Evolutionary conservation across 2,888 invertebrate species (phyloP).

Genomic region (Noctua janthina): DNA sequence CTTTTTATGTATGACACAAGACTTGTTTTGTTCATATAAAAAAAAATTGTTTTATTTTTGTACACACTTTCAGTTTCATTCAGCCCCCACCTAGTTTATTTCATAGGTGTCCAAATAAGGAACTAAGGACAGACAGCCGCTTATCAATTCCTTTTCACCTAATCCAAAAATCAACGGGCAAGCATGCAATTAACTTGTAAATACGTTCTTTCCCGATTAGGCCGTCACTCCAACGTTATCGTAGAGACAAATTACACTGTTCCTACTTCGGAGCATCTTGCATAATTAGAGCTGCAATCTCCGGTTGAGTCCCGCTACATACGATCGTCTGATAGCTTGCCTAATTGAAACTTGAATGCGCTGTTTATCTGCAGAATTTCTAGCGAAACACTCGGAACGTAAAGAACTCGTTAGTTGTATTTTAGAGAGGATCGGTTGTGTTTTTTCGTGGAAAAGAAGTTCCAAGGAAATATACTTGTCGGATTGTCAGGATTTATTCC

Average conservation of each 20-base stretch:
- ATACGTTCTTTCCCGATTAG: conserved; percentile 64
- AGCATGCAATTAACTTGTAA: conserved; percentile 66
- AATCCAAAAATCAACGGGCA: conserved; percentile 41
- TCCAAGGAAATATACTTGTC: neutral
- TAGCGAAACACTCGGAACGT: conserved; percentile 49
- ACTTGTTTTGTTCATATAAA: neutral
- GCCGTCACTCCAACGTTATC: conserved; percentile 64
- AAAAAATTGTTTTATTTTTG: neutral
- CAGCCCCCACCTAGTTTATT: no score
- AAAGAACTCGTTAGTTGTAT: conserved; percentile 51
- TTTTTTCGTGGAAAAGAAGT: conserved; percentile 7
- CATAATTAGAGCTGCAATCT: conserved; percentile 82
- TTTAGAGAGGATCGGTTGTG: neutral
- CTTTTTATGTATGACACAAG: neutral
- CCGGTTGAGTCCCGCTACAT: conserved; percentile 73
- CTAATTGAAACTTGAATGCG: conserved; percentile 78
- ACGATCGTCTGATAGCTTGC: conserved; percentile 73
- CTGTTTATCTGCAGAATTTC: conserved; percentile 73
- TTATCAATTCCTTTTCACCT: conserved; percentile 27
- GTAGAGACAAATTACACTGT: conserved; percentile 66
- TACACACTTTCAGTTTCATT: neutral
- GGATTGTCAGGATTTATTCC: no score
- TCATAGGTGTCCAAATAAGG: conserved; percentile 7
- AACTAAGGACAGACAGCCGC: conserved; percentile 15
- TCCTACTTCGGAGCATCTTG: conserved; percentile 64